Percentiles rank a stretch among this genome's conserved stretches.
phyloP scores from a whole-genome alignment of 2,113 vertebrate species.

The Leptobrachium ailaonicum region DNA sequence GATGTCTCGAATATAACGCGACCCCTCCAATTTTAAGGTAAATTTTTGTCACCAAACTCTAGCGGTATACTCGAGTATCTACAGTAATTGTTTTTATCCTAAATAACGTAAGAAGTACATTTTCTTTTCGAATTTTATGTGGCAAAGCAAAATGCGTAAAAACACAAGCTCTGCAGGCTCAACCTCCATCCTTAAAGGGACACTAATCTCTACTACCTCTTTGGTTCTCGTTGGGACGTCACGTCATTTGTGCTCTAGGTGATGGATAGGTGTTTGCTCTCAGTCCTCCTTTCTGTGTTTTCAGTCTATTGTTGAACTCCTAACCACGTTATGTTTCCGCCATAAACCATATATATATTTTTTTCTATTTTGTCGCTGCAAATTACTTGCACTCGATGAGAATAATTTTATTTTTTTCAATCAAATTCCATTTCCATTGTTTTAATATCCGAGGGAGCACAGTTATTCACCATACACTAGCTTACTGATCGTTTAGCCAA shows the following conservation, averaged over 20 bases:
- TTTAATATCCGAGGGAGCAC: constrained; percentile 39
- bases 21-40: too few relatives aligned
- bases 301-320: constrained; percentile 36
- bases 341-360: constrained; percentile 13
- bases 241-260: constrained; percentile 35
- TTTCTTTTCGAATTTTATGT: too few relatives aligned
- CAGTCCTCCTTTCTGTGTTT: constrained; percentile 58
- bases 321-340: constrained; percentile 27
- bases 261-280: constrained; percentile 64
- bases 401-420: not conserved
- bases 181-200: too few relatives aligned
- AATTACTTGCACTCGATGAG: constrained; percentile 7
- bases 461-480: constrained; percentile 49
- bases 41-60: too few relatives aligned
- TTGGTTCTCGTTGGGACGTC: constrained; percentile 32
- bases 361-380: constrained; percentile 23
- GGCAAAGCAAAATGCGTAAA: too few relatives aligned
- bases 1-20: too few relatives aligned
- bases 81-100: too few relatives aligned
- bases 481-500: constrained; percentile 27
- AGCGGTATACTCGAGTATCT: too few relatives aligned
- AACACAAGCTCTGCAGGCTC: too few relatives aligned
- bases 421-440: constrained; percentile 11
- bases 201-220: not conserved
- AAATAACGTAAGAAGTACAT: too few relatives aligned